Conservation (phyloP, 1,140 invertebrate genomes). For the Penaeus vannamei region DNA sequence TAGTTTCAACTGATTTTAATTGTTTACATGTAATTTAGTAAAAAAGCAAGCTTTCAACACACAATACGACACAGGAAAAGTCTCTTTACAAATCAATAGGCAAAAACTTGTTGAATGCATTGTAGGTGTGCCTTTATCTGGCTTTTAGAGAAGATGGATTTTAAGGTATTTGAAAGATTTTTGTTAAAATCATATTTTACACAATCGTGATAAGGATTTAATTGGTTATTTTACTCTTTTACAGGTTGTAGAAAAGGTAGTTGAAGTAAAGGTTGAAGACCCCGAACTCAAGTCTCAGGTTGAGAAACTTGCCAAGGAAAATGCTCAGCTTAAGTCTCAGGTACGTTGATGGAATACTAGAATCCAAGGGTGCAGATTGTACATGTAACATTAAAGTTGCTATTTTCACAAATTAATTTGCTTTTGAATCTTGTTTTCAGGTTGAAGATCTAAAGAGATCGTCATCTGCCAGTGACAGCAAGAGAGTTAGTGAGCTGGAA, state of each 20-base stretch:
- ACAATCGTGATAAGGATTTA: neutral
- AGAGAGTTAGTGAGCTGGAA: slow-evolving; percentile 52
- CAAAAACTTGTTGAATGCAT: no score
- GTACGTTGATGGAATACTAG: neutral
- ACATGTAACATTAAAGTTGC: neutral
- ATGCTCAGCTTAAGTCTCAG: slow-evolving; percentile 53
- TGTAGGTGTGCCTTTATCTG: no score
- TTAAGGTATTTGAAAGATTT: no score
- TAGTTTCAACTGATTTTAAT: no score
- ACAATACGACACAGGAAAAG: no score
- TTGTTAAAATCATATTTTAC: no score
- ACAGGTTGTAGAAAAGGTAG: slow-evolving; percentile 55
- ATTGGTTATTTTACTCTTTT: neutral
- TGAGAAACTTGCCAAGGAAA: slow-evolving; percentile 51
- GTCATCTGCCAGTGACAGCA: slow-evolving; percentile 30
- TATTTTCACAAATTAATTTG: neutral
- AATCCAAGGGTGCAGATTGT: neutral
- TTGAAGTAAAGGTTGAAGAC: slow-evolving; percentile 54
- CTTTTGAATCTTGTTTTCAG: slow-evolving; percentile 23
- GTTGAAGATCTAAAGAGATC: slow-evolving; percentile 46
- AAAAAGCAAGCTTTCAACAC: no score
- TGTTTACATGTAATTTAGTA: no score
- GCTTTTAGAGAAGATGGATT: no score
- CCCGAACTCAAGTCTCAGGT: slow-evolving; percentile 53
- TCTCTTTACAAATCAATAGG: no score